Percentiles rank a stretch among this genome's conserved stretches.
These are phyloP conservation scores for Eciton burchellii DNA, from an alignment of 1,140 invertebrate species.

Conservation along the genomic window DNA sequence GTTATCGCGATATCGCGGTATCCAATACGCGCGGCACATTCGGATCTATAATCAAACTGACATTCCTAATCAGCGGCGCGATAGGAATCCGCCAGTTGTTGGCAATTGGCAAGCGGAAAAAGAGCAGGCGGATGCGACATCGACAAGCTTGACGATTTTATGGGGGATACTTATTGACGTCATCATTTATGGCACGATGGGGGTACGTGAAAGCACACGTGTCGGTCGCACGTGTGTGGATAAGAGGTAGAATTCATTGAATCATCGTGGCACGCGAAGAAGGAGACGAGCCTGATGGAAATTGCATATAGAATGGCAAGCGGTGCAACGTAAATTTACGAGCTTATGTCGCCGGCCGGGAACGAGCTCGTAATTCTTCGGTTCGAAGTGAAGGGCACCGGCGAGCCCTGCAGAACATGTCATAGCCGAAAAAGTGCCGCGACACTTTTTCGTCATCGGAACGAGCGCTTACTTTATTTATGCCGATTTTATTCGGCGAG, in stretches of 20 bases:
- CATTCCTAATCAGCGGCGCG: too few relatives aligned
- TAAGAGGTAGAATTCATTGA: constrained; percentile 43
- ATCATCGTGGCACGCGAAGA: constrained; percentile 61
- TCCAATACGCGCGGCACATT: not conserved
- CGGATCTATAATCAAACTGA: constrained; percentile 42
- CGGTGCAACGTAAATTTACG: constrained; percentile 65
- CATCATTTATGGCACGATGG: constrained; percentile 21
- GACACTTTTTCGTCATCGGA: constrained; percentile 34
- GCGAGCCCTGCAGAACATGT: constrained; percentile 2
- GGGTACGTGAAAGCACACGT: not conserved
- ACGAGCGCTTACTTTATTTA: constrained; percentile 21
- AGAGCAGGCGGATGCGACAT: not conserved
- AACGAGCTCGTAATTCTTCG: constrained; percentile 73
- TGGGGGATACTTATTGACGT: constrained; percentile 35
- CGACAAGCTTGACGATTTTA: constrained; percentile 57
- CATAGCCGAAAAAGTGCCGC: not conserved
- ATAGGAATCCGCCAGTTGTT: too few relatives aligned
- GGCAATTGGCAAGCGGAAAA: not conserved
- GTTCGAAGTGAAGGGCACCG: constrained; percentile 41
- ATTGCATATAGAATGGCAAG: constrained; percentile 36
- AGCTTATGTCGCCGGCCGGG: constrained; percentile 50
- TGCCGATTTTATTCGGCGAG: not conserved
- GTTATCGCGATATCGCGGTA: constrained; percentile 53
- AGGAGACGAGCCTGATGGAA: constrained; percentile 34
- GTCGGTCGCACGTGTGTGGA: not conserved